phyloP scores from a whole-genome alignment of 2,888 invertebrate genomes.

The Pterostichus madidus region DNA sequence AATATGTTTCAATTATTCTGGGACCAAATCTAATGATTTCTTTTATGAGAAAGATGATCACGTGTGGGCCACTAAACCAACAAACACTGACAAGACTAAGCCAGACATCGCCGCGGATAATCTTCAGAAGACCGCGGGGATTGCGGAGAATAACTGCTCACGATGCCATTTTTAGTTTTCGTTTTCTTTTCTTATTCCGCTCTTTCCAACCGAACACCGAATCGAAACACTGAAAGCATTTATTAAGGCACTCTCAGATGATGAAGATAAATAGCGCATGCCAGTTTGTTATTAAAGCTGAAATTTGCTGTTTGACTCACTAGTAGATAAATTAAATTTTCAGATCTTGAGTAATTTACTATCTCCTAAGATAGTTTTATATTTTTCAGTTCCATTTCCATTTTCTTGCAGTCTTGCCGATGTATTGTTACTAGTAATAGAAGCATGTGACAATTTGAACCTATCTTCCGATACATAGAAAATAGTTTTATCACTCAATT shows the following conservation, averaged over 20 bases:
- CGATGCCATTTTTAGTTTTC: not conserved
- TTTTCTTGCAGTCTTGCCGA: too few species aligned
- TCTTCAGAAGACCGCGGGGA: not conserved
- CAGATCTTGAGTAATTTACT: not conserved
- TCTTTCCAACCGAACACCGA: not conserved
- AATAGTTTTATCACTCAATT: too few species aligned
- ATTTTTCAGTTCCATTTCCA: too few species aligned
- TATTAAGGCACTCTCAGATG: not conserved
- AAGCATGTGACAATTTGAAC: too few species aligned
- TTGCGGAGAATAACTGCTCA: not conserved
- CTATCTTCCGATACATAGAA: too few species aligned
- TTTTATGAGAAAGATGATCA: not conserved
- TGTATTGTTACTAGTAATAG: too few species aligned
- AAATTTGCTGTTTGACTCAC: not conserved
- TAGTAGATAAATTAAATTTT: not conserved
- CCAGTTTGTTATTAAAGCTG: not conserved
- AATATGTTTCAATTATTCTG: not conserved
- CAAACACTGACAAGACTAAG: constrained; percentile 27
- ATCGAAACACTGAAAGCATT: constrained; percentile 9
- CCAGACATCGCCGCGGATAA: constrained; percentile 1
- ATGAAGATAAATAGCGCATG: not conserved
- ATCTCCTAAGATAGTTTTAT: too few species aligned
- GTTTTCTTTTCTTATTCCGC: constrained; percentile 1
- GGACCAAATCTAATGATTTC: constrained; percentile 5
- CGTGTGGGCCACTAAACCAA: not conserved